These are phyloP conservation scores for Cebidichthys violaceus DNA, from an alignment of 2,113 vertebrate species.

Conservation along the genomic window DNA sequence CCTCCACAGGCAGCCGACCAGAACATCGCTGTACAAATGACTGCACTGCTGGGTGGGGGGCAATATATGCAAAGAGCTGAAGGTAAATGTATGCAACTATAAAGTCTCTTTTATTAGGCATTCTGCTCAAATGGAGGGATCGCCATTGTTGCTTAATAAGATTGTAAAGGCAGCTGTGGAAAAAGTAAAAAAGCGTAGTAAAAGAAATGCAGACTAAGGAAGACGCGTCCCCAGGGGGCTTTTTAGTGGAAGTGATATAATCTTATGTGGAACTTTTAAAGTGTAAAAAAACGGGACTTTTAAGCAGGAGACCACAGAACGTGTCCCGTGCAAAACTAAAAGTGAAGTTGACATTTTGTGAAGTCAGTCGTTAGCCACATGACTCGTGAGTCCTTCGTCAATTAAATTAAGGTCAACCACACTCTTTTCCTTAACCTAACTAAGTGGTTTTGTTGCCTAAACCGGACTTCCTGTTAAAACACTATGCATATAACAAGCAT, in stretches of 20 bases:
- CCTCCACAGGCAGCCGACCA: slow-evolving; percentile 53
- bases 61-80: slow-evolving; percentile 72
- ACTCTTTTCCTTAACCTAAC: neutral
- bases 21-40: slow-evolving; percentile 56
- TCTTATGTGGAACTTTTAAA: slow-evolving; percentile 34
- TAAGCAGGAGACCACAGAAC: neutral
- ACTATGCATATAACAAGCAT: neutral
- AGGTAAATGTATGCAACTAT: slow-evolving; percentile 74
- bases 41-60: slow-evolving; percentile 44
- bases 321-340: neutral
- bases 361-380: neutral
- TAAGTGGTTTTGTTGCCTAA: neutral
- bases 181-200: slow-evolving; percentile 43
- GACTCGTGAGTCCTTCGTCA: neutral
- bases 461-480: neutral
- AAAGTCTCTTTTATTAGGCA: slow-evolving; percentile 75
- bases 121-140: slow-evolving; percentile 65
- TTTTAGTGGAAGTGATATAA: slow-evolving; percentile 44
- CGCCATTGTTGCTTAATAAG: slow-evolving; percentile 71
- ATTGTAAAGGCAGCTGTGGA: slow-evolving; percentile 60
- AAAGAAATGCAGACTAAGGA: slow-evolving; percentile 70
- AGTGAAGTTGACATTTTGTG: neutral
- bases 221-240: slow-evolving; percentile 38
- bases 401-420: neutral
- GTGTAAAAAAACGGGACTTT: neutral